phyloP scores from a whole-genome alignment of 2,113 vertebrate species.

The Manacus vitellinus region DNA sequence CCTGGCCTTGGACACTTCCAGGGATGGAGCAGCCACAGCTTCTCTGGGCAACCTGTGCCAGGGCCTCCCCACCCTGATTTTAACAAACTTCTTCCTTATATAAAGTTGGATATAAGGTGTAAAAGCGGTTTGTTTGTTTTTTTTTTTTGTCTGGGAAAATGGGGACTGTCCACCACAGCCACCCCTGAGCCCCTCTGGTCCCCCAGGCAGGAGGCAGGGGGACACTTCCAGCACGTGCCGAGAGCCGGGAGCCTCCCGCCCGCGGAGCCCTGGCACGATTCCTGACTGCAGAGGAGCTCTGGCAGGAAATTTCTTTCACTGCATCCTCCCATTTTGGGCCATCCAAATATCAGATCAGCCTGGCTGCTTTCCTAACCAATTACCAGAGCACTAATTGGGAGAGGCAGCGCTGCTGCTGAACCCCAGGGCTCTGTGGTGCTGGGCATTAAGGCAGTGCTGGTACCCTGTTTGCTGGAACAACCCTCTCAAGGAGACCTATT shows the following conservation, averaged over 20 bases:
- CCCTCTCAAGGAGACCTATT: background rate
- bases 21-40: background rate
- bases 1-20: background rate
- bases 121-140: too few relatives aligned
- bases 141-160: background rate
- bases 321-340: background rate
- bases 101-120: background rate
- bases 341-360: background rate
- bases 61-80: background rate
- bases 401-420: background rate
- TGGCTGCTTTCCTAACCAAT: background rate
- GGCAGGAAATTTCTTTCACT: background rate
- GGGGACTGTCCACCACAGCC: rapidly evolving
- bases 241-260: background rate
- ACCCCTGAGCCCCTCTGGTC: background rate
- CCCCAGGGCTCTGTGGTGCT: background rate
- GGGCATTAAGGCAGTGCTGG: background rate
- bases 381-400: background rate
- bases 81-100: background rate
- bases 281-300: background rate
- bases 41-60: background rate
- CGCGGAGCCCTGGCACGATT: background rate
- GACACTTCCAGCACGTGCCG: background rate
- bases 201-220: background rate
- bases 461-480: background rate